Evolutionary conservation across 2,797 vertebrate species (phyloP).

Genomic region (Synaphobranchus kaupii): DNA sequence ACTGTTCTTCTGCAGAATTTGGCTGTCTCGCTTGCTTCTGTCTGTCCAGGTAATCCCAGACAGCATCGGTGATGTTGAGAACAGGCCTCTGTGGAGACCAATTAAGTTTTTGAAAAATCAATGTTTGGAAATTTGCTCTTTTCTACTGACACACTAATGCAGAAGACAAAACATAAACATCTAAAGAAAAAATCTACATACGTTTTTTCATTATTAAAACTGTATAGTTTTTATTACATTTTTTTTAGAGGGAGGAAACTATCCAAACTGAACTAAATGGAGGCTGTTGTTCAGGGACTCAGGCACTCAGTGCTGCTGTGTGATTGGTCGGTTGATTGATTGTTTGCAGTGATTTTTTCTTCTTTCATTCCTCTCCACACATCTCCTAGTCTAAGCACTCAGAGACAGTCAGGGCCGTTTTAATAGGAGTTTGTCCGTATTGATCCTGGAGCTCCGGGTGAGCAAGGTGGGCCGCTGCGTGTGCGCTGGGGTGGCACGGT

Average conservation of each 20-base stretch:
- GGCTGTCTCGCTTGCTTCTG: too few species aligned
- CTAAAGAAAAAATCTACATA: too few species aligned
- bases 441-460: background rate
- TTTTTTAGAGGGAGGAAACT: background rate
- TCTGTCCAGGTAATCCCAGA: too few species aligned
- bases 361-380: background rate
- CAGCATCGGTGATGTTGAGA: too few species aligned
- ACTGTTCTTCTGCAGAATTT: too few species aligned
- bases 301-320: background rate
- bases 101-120: too few species aligned
- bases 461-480: background rate
- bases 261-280: background rate
- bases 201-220: background rate
- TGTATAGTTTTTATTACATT: background rate
- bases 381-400: background rate
- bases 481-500: background rate
- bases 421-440: slow-evolving; percentile 20
- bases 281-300: background rate
- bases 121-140: too few species aligned
- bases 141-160: too few species aligned
- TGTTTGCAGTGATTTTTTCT: background rate
- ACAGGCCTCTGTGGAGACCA: too few species aligned
- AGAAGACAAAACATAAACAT: too few species aligned
- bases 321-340: background rate
- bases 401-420: background rate